Evolutionary conservation across 1,140 invertebrate genomes (phyloP).

Genomic region (Drosophila jambulina): DNA sequence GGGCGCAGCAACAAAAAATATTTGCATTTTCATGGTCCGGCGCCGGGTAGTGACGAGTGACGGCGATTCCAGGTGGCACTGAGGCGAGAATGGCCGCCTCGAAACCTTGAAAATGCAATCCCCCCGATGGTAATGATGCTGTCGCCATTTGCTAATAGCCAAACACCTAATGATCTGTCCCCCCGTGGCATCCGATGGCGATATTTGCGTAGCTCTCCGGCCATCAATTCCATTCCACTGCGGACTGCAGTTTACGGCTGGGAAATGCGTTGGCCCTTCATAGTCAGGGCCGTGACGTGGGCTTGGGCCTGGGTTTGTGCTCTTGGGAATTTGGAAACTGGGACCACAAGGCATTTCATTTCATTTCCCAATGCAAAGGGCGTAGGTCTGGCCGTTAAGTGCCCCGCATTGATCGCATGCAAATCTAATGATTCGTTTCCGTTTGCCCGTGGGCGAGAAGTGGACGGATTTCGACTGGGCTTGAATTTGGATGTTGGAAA

Average conservation of each 20-base stretch:
- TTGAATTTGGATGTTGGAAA: background rate
- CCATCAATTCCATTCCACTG: background rate
- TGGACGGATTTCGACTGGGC: background rate
- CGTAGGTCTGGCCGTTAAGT: conserved; percentile 31
- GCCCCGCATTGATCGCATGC: conserved; percentile 21
- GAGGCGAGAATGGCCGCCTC: conserved; percentile 34
- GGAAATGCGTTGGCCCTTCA: conserved; percentile 42
- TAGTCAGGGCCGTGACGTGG: conserved; percentile 36
- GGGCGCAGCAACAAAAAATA: conserved; percentile 45
- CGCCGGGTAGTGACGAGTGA: conserved; percentile 13
- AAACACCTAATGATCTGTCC: conserved; percentile 67
- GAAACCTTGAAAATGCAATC: conserved; percentile 71
- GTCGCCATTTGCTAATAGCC: conserved; percentile 45
- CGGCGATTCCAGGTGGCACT: conserved; percentile 26
- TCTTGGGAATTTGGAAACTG: conserved; percentile 13
- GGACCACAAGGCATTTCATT: background rate
- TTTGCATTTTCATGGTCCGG: conserved; percentile 78
- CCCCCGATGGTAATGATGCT: conserved; percentile 40
- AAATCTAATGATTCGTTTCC: conserved; percentile 51
- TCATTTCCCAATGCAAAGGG: conserved; percentile 38
- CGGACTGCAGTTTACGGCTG: conserved; percentile 39
- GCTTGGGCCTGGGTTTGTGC: conserved; percentile 5
- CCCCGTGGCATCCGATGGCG: conserved; percentile 7
- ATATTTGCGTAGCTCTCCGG: conserved; percentile 19
- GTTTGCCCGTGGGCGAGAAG: conserved; percentile 31